Conservation (phyloP, 2,113 vertebrate species). For the Bungarus multicinctus region DNA sequence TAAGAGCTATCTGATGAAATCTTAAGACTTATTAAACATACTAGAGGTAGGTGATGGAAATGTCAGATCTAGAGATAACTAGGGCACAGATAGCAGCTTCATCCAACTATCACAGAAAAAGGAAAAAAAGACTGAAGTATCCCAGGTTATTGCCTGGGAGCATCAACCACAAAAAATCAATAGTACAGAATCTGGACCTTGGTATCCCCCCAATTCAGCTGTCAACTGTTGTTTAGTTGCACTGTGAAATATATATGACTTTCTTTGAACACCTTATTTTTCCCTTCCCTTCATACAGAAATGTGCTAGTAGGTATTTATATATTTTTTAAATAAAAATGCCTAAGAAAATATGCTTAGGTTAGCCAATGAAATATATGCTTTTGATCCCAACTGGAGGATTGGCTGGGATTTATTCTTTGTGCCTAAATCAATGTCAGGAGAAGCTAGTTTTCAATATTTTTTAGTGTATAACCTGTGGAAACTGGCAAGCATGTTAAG, state of each 20-base stretch:
- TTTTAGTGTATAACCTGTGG: constrained; percentile 31
- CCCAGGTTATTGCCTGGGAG: constrained; percentile 23
- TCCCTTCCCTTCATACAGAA: constrained; percentile 44
- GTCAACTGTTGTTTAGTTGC: not conserved
- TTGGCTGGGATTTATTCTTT: not conserved
- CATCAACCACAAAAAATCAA: constrained; percentile 48
- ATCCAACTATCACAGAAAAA: constrained; percentile 6
- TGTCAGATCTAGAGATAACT: constrained; percentile 41
- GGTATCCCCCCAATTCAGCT: constrained; percentile 43
- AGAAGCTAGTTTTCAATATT: constrained; percentile 13
- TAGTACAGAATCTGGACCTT: constrained; percentile 50
- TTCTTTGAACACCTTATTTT: constrained; percentile 40
- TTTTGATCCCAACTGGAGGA: not conserved
- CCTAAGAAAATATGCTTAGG: constrained; percentile 21
- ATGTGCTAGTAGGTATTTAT: constrained; percentile 32
- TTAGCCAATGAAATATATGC: constrained; percentile 29
- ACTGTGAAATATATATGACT: constrained; percentile 16
- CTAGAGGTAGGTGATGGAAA: constrained; percentile 41
- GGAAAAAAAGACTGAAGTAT: constrained; percentile 36
- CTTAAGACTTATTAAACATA: constrained; percentile 21
- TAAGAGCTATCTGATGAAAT: constrained; percentile 10
- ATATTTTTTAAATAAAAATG: not conserved
- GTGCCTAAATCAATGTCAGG: not conserved
- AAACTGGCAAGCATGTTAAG: not conserved
- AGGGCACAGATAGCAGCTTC: constrained; percentile 32